Percentiles rank a stretch among this genome's conserved stretches.
Evolutionary conservation across 2,888 invertebrate genomes (phyloP).

Genomic region (Agrotis ipsilon): DNA sequence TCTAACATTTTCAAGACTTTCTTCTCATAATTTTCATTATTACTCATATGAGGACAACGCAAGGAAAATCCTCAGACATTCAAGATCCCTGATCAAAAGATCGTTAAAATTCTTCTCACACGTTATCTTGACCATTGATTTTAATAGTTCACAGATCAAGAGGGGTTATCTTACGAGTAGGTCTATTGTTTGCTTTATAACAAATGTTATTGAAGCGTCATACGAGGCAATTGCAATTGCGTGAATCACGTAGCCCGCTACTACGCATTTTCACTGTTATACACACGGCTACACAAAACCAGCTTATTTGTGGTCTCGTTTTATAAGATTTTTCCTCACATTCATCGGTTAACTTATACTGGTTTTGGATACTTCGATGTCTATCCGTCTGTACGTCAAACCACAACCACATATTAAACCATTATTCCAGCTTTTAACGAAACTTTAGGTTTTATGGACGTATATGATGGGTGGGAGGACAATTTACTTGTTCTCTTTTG

Average conservation of each 20-base stretch:
- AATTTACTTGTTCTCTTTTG: neutral
- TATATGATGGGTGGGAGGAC: neutral
- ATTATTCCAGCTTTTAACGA: no score
- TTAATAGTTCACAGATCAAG: conserved; percentile 11
- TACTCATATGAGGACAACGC: neutral
- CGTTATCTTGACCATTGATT: neutral
- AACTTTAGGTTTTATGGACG: neutral
- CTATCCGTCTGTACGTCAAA: no score
- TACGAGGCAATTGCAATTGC: conserved; percentile 22
- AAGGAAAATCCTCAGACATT: no score
- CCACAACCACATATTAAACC: no score
- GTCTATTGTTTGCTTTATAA: conserved; percentile 17
- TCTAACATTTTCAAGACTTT: no score
- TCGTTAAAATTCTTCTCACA: no score
- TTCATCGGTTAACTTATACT: no score
- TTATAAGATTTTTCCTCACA: no score
- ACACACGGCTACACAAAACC: neutral
- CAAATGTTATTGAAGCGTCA: conserved; percentile 24
- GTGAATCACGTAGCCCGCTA: conserved; percentile 24
- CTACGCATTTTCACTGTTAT: conserved; percentile 5
- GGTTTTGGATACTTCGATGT: no score
- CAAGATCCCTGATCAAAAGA: neutral
- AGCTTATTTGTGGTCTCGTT: no score
- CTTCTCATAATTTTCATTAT: neutral
- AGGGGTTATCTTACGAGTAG: neutral